Base-by-base conservation (phyloP, 2,888 invertebrate species). In the Stenodera caucasica region DNA sequence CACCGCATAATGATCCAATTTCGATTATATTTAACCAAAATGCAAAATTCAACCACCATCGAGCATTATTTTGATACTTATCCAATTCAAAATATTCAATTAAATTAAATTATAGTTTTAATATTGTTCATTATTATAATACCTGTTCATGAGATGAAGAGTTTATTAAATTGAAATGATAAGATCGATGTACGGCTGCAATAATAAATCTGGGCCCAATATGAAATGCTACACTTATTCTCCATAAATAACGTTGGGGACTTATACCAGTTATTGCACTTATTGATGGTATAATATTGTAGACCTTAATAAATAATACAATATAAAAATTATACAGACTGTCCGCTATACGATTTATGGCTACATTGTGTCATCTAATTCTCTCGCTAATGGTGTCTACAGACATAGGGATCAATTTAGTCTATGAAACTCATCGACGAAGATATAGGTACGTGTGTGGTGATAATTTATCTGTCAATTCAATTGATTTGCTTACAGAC, bases 261-360 rank as follows among this genome's bases (percentile, higher is more conserved):
- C 92, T 92, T 70, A 96, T 89, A 55, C 96, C 96, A 64, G 96
- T 96, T 79, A 96, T 93, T 68, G 96, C 94, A 85, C 95, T 96
- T 83, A 96, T 95, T 73, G 95, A 95, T 75, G 96, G 96, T 78
- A 96, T 90, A 80, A 94, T 88, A 82, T 96, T 96, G 81, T 92
- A 94, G 58, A 95, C 96, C 96, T 96, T n/a, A n/a, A n/a, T n/a
- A n/a, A n/a, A 80, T 4, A 60, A 57, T 12, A 57, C 32, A 54
- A 26, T n/a, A n/a, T 18, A 21, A 7, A 12, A 32, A 40, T 53
- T 35, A 51, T 6, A 30, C 5, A 60, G 37, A 32, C 11, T 40
- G 49, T 33, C 35, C 11, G n/a, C 12, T 35, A 53, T 3, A 30
- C 21, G 33, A n/a, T 57, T 21, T 30, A 33, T 29, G 37, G n/a